These are phyloP conservation scores for Mythimna loreyi DNA, from an alignment of 2,888 invertebrate species.

Conservation along the genomic window DNA sequence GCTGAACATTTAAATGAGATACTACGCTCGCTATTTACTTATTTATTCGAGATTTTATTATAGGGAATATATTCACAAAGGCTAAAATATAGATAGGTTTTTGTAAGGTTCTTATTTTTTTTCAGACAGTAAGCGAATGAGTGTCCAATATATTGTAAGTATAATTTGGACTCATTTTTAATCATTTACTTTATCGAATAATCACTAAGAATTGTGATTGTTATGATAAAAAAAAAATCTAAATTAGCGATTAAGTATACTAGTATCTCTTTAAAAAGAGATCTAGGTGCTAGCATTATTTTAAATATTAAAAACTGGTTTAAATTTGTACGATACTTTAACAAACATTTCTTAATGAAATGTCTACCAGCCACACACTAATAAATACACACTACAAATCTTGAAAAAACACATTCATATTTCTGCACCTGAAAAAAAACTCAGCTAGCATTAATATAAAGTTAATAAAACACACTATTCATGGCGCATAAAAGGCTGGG, in stretches of 20 bases:
- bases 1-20: conserved; percentile 88
- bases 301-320: background rate
- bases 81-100: background rate
- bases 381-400: conserved; percentile 30
- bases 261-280: too few relatives aligned
- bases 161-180: too few relatives aligned
- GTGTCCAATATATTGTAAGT: too few relatives aligned
- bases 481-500: conserved; percentile 72
- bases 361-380: conserved; percentile 13
- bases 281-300: background rate
- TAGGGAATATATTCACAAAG: conserved; percentile 58
- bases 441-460: conserved; percentile 72
- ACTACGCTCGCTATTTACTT: conserved; percentile 80
- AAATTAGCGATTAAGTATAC: too few relatives aligned
- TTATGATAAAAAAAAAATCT: too few relatives aligned
- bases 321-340: background rate
- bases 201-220: too few relatives aligned
- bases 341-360: conserved; percentile 20
- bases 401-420: conserved; percentile 41
- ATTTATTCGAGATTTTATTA: conserved; percentile 79
- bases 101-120: background rate
- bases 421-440: conserved; percentile 56
- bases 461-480: conserved; percentile 79
- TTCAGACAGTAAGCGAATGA: background rate
- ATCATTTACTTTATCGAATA: too few relatives aligned